Evolutionary conservation across 2,888 invertebrate species (phyloP).

Genomic region (Spisula solida): DNA sequence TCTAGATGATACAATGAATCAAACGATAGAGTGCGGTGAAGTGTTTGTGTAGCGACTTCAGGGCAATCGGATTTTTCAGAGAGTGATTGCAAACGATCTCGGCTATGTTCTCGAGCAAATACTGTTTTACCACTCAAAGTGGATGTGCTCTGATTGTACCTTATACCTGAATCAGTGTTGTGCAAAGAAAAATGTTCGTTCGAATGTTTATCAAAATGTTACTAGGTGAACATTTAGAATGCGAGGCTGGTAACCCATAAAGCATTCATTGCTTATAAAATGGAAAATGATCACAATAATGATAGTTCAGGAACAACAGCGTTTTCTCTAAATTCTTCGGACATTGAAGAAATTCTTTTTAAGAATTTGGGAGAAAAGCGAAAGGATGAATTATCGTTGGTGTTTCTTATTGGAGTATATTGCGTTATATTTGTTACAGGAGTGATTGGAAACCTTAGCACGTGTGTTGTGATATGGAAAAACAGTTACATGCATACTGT

Average conservation of each 20-base stretch:
- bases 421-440: conserved; percentile 93
- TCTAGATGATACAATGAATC: background rate
- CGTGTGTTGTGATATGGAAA: conserved; percentile 94
- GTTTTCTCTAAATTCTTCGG: background rate
- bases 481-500: conserved; percentile 95
- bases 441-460: conserved; percentile 94
- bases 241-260: background rate
- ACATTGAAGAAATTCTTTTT: conserved; percentile 26
- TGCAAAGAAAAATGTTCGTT: background rate
- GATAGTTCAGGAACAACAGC: conserved; percentile 11
- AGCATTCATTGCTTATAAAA: background rate
- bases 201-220: background rate
- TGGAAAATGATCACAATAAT: conserved; percentile 1
- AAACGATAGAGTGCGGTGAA: background rate
- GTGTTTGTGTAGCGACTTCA: background rate
- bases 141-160: background rate
- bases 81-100: background rate
- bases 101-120: background rate
- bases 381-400: conserved; percentile 78
- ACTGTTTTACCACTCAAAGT: too few relatives aligned
- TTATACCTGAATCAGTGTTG: background rate
- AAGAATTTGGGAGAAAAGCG: conserved; percentile 78
- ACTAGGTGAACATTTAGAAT: background rate
- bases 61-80: background rate
- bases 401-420: conserved; percentile 88